Conservation (phyloP, 2,888 invertebrate species). For the Drosophila mimetica region DNA sequence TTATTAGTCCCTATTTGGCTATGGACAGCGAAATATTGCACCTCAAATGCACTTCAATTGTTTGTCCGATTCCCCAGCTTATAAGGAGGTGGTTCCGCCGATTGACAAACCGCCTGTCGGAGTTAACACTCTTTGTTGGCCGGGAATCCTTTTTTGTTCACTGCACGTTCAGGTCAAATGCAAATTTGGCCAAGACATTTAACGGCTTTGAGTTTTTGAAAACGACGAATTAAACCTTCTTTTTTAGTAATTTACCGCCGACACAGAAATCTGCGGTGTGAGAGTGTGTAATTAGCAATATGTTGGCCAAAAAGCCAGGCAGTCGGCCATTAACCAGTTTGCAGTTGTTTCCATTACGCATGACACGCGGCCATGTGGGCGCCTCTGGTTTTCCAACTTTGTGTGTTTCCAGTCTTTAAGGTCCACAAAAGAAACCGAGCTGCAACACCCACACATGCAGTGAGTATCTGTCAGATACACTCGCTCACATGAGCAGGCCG, state of each 20-base stretch:
- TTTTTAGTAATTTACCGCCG: conserved; percentile 48
- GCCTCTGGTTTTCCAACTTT: conserved; percentile 28
- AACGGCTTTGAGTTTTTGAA: conserved; percentile 35
- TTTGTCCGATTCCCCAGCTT: conserved; percentile 27
- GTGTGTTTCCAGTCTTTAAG: conserved; percentile 17
- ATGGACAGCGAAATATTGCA: conserved; percentile 24
- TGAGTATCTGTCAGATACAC: conserved; percentile 12
- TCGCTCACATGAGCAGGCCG: not conserved
- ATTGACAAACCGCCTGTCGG: conserved; percentile 36
- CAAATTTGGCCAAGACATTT: conserved; percentile 43
- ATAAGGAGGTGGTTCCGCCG: conserved; percentile 41
- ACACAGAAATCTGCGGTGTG: conserved; percentile 43
- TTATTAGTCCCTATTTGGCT: conserved; percentile 38
- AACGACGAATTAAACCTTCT: conserved; percentile 52
- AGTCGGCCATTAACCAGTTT: conserved; percentile 48
- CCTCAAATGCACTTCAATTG: conserved; percentile 55
- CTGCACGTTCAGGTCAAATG: conserved; percentile 40
- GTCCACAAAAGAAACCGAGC: conserved; percentile 36
- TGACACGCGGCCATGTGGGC: conserved; percentile 58
- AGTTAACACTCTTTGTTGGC: conserved; percentile 5
- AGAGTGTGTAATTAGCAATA: conserved; percentile 57
- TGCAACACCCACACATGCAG: conserved; percentile 55
- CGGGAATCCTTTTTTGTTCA: conserved; percentile 23
- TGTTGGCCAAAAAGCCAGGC: conserved; percentile 52
- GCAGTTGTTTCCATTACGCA: conserved; percentile 60